Conservation (phyloP, 2,888 invertebrate species). For the Heterodera filipjevi region DNA sequence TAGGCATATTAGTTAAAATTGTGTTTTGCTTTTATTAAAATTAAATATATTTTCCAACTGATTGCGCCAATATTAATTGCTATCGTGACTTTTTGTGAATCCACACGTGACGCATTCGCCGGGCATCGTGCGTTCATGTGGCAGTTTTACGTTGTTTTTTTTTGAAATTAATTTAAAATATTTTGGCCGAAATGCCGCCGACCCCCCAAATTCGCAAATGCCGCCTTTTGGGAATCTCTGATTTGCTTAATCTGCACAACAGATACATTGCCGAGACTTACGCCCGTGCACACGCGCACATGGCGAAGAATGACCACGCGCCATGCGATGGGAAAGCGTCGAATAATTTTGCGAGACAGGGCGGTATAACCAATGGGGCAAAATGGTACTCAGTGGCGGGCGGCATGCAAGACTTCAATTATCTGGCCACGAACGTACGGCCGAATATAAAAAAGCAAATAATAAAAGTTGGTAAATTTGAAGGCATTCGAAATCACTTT, state of each 20-base stretch:
- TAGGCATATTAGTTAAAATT: no score
- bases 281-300: conserved; percentile 75
- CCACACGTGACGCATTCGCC: no score
- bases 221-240: no score
- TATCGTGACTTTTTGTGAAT: no score
- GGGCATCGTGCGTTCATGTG: no score
- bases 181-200: no score
- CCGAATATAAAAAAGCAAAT: background rate
- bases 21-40: no score
- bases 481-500: conserved; percentile 80
- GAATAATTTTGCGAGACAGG: conserved; percentile 76
- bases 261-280: conserved; percentile 77
- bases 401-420: conserved; percentile 81
- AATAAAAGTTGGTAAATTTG: background rate
- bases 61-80: no score
- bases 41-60: no score
- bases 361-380: conserved; percentile 83
- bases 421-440: conserved; percentile 79
- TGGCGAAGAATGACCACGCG: conserved; percentile 74
- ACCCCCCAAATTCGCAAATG: no score
- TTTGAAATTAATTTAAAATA: no score
- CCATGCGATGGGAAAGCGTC: conserved; percentile 73
- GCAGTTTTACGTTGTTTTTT: no score
- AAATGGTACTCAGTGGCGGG: conserved; percentile 76
- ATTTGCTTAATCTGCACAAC: conserved; percentile 40